Conservation (phyloP, 2,888 invertebrate species). For the Pilophorus perplexus region DNA sequence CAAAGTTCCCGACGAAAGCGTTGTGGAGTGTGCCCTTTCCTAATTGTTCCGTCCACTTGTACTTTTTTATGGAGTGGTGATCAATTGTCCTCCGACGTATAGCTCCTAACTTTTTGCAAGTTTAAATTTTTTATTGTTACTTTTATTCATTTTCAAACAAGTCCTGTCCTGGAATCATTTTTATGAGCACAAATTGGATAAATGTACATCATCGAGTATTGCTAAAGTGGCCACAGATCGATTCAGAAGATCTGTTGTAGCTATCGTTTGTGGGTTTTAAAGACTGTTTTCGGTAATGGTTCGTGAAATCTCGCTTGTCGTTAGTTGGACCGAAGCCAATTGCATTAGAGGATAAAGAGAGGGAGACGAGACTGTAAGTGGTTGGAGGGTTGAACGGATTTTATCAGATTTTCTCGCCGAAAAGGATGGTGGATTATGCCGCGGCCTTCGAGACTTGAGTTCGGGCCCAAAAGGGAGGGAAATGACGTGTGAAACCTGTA, state of each 20-base stretch:
- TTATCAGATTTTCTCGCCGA: not conserved
- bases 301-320: constrained; percentile 5
- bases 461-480: constrained; percentile 7
- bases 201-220: too few species aligned
- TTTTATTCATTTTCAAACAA: too few species aligned
- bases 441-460: too few species aligned
- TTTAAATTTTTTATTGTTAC: too few species aligned
- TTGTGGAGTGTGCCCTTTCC: not conserved
- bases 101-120: too few species aligned
- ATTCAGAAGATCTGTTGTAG: too few species aligned
- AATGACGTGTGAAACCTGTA: constrained; percentile 16
- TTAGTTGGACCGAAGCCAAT: not conserved
- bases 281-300: not conserved
- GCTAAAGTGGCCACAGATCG: too few species aligned
- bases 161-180: too few species aligned
- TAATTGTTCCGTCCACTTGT: not conserved
- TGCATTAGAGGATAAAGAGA: not conserved
- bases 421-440: too few species aligned
- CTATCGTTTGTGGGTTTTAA: not conserved
- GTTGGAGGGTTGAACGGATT: not conserved
- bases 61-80: too few species aligned
- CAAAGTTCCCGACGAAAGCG: not conserved
- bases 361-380: not conserved
- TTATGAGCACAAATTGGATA: too few species aligned
- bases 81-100: too few species aligned